Evolutionary conservation across 2,797 vertebrate species (phyloP).

Genomic region (Ibycter americanus): DNA sequence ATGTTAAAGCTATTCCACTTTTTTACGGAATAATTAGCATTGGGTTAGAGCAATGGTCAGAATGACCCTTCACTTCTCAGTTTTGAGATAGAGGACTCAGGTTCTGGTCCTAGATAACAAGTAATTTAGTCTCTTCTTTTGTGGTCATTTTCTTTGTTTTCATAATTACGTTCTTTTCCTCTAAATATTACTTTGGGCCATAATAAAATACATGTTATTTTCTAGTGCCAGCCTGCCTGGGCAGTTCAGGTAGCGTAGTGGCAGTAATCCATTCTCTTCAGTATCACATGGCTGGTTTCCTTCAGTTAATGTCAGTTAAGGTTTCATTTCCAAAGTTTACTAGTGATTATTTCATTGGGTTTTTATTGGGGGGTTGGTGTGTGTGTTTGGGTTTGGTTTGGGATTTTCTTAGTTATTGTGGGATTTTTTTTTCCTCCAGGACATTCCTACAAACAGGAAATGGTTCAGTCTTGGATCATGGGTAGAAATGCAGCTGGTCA

Average conservation of each 20-base stretch:
- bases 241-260: background rate
- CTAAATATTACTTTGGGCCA: background rate
- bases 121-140: background rate
- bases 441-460: background rate
- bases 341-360: background rate
- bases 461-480: background rate
- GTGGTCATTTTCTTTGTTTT: background rate
- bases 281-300: background rate
- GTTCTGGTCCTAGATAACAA: background rate
- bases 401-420: background rate
- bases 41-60: background rate
- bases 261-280: background rate
- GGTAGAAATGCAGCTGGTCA: background rate
- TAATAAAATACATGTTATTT: background rate
- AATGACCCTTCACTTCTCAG: background rate
- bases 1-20: background rate
- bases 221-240: background rate
- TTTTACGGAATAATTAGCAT: background rate
- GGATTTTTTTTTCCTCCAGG: fast-evolving
- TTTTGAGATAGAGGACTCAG: background rate
- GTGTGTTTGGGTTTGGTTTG: background rate
- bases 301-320: background rate
- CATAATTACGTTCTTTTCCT: background rate
- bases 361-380: background rate
- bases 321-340: background rate